Base-by-base conservation (phyloP, 2,888 invertebrate genomes). In the Aricia artaxerxes region DNA sequence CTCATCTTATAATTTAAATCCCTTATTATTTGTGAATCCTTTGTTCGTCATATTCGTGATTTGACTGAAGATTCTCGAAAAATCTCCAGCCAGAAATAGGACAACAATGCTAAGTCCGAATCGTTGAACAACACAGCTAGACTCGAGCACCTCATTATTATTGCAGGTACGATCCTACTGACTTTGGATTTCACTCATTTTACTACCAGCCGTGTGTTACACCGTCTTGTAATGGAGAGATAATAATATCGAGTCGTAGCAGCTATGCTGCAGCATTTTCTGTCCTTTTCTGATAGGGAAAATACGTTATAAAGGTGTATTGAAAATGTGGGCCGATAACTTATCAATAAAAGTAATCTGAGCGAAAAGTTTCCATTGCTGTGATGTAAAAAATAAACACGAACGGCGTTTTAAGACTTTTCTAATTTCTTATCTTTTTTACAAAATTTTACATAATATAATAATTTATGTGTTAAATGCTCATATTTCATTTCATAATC, bases 111-210 rank as follows among this genome's bases (percentile, higher is more conserved):
- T 57, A 57, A 60, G 57, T 73, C 53, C 38, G 53, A 57, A 69
- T 49, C 24, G 76, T 79, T 69, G 53, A 64, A 57, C 73, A 79
- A 78, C 75, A 75, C 61, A 80, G 80, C 80, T 73, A 72, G 80
- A 81, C 81, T 82, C 82, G 81, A 88, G 86, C 82, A 85, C 86
- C 87, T 89, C 88, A 87, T 89, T 89, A 89, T 88, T 87, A 88
- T 88, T 87, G 87, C 83, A 82, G 81, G 81, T 87, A 88, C 86
- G 86, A 87, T 87, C 85, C 82, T 85, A 83, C 81, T 85, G 81
- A 84, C 84, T 87, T 88, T 85, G 82, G 86, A 87, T 88, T 88
- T 87, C 87, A 85, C 83, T 85, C 86, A 89, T 88, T 89, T 89
- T 85, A 88, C 84, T 86, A 85, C 83, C 78, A 72, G 78, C 40